phyloP scores from a whole-genome alignment of 2,113 vertebrate genomes.

The Eulemur macaco region DNA sequence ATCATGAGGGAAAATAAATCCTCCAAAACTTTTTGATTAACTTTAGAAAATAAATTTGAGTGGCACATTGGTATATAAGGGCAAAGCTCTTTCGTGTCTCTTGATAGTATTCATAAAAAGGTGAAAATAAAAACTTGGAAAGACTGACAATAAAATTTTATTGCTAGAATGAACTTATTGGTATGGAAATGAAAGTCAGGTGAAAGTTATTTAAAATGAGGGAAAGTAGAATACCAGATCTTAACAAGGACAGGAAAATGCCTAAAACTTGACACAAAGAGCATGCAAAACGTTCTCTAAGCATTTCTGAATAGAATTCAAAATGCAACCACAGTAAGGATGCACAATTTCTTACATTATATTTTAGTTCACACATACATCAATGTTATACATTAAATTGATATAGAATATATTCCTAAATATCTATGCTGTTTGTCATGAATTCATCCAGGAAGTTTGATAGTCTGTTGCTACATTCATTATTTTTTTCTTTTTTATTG shows the following conservation, averaged over 20 bases:
- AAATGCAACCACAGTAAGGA: not conserved
- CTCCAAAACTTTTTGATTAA: conserved; percentile 71
- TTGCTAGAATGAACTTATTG: conserved; percentile 78
- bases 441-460: not conserved
- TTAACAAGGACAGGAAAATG: conserved; percentile 58
- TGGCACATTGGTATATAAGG: conserved; percentile 66
- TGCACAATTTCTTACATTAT: not conserved
- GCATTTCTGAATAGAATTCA: conserved; percentile 4
- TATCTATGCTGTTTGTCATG: not conserved
- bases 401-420: not conserved
- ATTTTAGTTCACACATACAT: not conserved
- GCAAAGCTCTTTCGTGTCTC: conserved; percentile 62
- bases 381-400: not conserved
- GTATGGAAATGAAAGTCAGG: conserved; percentile 80
- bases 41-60: conserved; percentile 73
- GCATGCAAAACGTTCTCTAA: not conserved
- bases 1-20: conserved; percentile 62
- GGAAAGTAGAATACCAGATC: conserved; percentile 57
- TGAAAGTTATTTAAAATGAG: conserved; percentile 79
- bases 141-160: conserved; percentile 79
- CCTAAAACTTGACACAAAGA: not conserved
- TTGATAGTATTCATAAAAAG: conserved; percentile 71
- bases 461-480: not conserved
- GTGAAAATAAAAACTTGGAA: conserved; percentile 78
- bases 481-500: not conserved